Base-by-base conservation (phyloP, 2,888 invertebrate species). In the Ectemnius continuus region DNA sequence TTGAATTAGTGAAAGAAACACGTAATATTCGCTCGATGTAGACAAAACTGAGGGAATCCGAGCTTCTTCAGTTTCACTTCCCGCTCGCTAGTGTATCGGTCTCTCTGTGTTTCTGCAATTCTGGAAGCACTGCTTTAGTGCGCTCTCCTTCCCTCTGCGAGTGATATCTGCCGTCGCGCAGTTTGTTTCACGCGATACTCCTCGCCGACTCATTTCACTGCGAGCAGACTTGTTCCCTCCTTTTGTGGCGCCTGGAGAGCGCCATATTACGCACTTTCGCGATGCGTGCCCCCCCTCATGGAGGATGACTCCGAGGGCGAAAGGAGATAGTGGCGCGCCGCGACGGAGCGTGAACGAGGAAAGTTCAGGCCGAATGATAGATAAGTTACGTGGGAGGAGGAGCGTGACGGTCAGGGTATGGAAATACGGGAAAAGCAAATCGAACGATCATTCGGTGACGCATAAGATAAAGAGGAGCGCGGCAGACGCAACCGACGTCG, bases 201-300 rank as follows among this genome's bases (percentile, higher is more conserved):
- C 18, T 11, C 52, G 60, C 28, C 66, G 62, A 78, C 75, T 75
- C 74, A 58, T 75, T 61, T 79, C 76, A 73, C 59, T 66, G 64
- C 67, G 59, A 67, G 28, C 16, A 5, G 67, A 65, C 79, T 73
- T 62, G 47, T 48, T 48, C 64, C 70, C 78, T 83, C 83, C 79
- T 79, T 82, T 82, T 83, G 78, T 76, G 83, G 79, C 82, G 82
- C 80, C 78, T 76, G 61, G 57, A 4, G 47, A 75, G 76, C 70
- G 76, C 76, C 72, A 61, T 70, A 75, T 82, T 79, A 82, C 82
- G 80, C 80, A 73, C 81, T 81, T 73, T 82, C 80, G 77, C 73
- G 65, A 78, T 72, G 75, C 70, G 28, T 48, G 58, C 28, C 70
- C 73, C 73, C 67, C 61, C n/a, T 52, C 14, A 56, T 65, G 67